Evolutionary conservation across 1,140 invertebrate species (phyloP), one percentile per base, ranked within the genome.

Genomic region (Eupristina koningsbergeri): DNA sequence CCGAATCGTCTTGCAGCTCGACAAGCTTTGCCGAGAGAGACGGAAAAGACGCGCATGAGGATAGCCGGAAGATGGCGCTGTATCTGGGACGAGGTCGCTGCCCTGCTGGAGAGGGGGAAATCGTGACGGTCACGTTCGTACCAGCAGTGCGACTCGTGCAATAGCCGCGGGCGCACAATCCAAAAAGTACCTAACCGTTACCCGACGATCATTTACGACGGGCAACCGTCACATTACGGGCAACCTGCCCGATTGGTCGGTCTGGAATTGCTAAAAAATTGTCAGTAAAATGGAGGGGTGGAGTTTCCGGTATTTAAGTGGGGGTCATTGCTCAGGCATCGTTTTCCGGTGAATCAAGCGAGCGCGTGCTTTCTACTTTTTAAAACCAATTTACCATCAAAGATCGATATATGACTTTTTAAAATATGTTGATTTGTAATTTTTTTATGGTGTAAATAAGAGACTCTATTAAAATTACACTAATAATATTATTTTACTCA

Each of bases 41-140:
- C 75, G 81, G 75, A 79, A 79, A 34, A 79, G 81, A 78, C 64
- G 81, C 83, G 71, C 58, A 34, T 8, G 39, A 45, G 58, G 53
- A n/a, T 26, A 9, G 34, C 64, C 85, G 58, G 34, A 34, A 85
- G 84, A 80, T 85, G 86, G 77, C 81, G 73, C 82, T 78, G 19
- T 53, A 79, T 71, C 83, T 63, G 77, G 83, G 77, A 79, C 81
- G 69, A 71, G 79, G 34, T 81, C 36, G 67, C n/a, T 58, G 79
- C 79, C 78, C 64, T 26, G 61, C 11, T 0, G 29, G 36, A 34
- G 77, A 47, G 39, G 58, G 53, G 9, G 50, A 3, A n/a, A 36
- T 3, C 3, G 19, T 19, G 29, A 75, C 45, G 15, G 73, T 73
- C 36, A 45, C n/a, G 5, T 26, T 2, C 41, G 73, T 36, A 41